Conservation (phyloP, 2,888 invertebrate species). For the Gari tellinella region DNA sequence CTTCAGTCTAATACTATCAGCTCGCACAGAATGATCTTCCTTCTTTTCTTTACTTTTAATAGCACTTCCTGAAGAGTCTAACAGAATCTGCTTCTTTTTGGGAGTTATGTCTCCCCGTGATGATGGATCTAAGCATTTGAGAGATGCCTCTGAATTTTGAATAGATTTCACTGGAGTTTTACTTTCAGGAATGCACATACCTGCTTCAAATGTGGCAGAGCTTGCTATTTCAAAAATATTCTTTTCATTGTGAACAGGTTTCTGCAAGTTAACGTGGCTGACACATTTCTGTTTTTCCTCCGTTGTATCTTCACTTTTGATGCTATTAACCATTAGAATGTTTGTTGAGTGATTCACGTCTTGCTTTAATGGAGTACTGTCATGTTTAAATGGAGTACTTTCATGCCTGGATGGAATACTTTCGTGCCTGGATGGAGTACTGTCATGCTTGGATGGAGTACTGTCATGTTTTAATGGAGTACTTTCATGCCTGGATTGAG, state of each 20-base stretch:
- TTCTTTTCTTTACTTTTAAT: background rate
- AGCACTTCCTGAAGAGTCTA: too few species aligned
- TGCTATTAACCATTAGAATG: too few species aligned
- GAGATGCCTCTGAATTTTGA: background rate
- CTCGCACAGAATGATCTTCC: slow-evolving; percentile 12
- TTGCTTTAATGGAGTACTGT: slow-evolving; percentile 19
- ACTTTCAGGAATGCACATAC: background rate
- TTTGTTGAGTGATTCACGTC: slow-evolving; percentile 6
- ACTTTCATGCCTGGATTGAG: too few species aligned
- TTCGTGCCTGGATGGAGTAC: too few species aligned
- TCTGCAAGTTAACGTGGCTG: too few species aligned
- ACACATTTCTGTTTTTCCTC: too few species aligned
- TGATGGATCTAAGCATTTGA: background rate
- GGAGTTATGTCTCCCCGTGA: slow-evolving; percentile 13
- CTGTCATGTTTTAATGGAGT: too few species aligned
- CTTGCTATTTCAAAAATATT: background rate
- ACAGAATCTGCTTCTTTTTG: background rate
- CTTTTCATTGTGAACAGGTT: too few species aligned
- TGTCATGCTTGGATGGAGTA: too few species aligned
- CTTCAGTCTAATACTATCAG: slow-evolving; percentile 18
- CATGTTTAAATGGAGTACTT: too few species aligned
- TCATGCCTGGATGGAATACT: too few species aligned
- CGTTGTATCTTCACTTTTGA: too few species aligned
- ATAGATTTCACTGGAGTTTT: background rate
- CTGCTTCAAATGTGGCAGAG: background rate